Percentiles rank a stretch among this genome's conserved stretches.
phyloP scores from a whole-genome alignment of 1,140 invertebrate genomes.

The Drosophila mauritiana region DNA sequence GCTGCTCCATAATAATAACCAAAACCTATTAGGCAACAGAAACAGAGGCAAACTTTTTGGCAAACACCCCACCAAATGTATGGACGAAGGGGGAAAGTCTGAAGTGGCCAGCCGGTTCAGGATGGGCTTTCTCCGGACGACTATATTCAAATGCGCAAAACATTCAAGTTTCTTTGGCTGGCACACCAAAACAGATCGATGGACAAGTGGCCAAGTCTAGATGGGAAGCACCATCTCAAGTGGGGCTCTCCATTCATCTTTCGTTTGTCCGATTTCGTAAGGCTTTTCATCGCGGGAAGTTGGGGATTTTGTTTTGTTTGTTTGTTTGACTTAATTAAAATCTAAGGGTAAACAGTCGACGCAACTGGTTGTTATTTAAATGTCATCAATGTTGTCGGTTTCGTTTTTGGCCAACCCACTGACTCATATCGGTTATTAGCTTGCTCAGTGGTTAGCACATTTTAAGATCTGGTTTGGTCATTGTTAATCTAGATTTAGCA shows the following conservation, averaged over 20 bases:
- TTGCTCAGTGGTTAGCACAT: constrained; percentile 13
- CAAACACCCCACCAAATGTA: constrained; percentile 11
- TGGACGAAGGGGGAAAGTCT: constrained; percentile 6
- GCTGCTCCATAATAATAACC: constrained; percentile 63
- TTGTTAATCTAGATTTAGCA: neutral
- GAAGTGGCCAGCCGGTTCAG: constrained; percentile 35
- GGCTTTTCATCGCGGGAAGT: neutral
- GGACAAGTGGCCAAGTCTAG: constrained; percentile 49
- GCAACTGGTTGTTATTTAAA: constrained; percentile 51
- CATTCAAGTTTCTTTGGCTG: constrained; percentile 45
- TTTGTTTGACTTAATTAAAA: constrained; percentile 53
- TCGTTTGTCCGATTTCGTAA: constrained; percentile 35
- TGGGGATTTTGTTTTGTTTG: constrained; percentile 23
- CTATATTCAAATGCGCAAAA: constrained; percentile 56
- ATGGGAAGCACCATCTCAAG: constrained; percentile 30
- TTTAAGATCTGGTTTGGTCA: neutral
- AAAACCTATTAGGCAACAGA: constrained; percentile 71
- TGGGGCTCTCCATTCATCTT: constrained; percentile 37
- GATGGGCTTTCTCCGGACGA: constrained; percentile 25
- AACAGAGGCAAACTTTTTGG: constrained; percentile 39
- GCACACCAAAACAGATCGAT: constrained; percentile 47
- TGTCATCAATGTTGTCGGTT: constrained; percentile 25
- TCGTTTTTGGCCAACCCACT: constrained; percentile 12
- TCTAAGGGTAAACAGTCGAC: constrained; percentile 25
- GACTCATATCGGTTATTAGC: constrained; percentile 30